Conservation (phyloP, 2,797 vertebrate genomes). For the Cyclura pinguis region DNA sequence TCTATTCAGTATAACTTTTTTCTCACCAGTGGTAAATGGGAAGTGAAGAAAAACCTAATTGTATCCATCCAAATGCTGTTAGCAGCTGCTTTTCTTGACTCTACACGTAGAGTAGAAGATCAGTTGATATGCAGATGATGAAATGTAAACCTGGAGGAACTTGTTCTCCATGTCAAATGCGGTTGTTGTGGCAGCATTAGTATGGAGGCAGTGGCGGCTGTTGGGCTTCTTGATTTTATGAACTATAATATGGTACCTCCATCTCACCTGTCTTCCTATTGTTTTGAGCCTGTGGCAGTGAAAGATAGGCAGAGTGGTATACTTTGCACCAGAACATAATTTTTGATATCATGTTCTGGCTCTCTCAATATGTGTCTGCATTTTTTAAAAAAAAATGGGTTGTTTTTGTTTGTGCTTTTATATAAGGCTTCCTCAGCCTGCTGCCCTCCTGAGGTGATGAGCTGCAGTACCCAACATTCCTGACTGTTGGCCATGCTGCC, state of each 20-base stretch:
- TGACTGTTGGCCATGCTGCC: no score
- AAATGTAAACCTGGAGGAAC: no score
- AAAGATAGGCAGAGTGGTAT: background rate
- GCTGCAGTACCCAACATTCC: no score
- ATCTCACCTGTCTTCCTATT: background rate
- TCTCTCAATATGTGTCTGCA: no score
- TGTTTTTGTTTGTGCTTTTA: no score
- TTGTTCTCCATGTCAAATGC: background rate
- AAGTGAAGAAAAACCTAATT: background rate
- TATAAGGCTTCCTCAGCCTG: no score
- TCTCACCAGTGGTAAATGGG: background rate
- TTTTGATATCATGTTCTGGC: background rate
- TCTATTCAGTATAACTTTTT: background rate
- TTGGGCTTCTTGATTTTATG: background rate
- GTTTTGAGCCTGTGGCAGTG: background rate
- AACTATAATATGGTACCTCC: background rate
- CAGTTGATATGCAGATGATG: no score
- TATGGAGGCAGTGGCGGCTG: background rate
- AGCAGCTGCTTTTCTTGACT: background rate
- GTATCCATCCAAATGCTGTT: background rate
- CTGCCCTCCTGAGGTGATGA: no score
- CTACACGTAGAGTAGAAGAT: background rate
- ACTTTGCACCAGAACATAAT: background rate
- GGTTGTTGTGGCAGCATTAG: background rate
- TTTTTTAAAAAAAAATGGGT: no score